Evolutionary conservation across 2,888 invertebrate species (phyloP), one percentile per base, ranked within the genome.

Genomic region (Plebejus argus): DNA sequence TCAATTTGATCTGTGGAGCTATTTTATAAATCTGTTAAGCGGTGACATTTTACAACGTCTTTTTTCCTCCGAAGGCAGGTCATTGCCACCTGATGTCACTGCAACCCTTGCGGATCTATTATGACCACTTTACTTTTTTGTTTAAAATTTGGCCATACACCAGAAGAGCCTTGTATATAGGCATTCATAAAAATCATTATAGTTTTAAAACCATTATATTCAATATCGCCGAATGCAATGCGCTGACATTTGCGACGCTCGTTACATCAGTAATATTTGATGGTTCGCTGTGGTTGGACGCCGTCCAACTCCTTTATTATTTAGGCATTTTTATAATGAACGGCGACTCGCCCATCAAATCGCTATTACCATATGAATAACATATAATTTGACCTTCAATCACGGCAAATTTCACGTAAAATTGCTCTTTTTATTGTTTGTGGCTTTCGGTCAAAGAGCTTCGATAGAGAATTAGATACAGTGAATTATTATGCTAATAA

Each of bases 351-450:
- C 71, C 45, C 71, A 20, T 71, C 45, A 45, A 20, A 45, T 45
- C 72, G 20, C 72, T 39, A 45, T 72, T 71, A 71, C 72, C 12
- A 45, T 23, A 72, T 72, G 45, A 72, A 72, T 72, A 66, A 66
- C 28, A 66, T 28, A 66, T 33, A 66, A 33, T 33, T 66, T 33
- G 66, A 66, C 66, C 71, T 71, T 39, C 71, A 71, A 39, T 71
- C n/a, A 39, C 7, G 71, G 39, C 39, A 71, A 71, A 39, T 39
- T 71, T 20, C n/a, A 35, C 20, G 7, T 71, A 8, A 20, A 39
- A 39, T 71, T 66, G 66, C 0, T 18, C 66, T 66, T 66, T 66
- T 66, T 33, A 66, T 33, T 66, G 28, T 66, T 66, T 33, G 66
- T 7, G 66, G 66, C 28, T 66, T 66, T 33, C 4, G 61, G 28